These are phyloP conservation scores for Harpegnathos saltator DNA, from an alignment of 1,140 invertebrate genomes.

Conservation along the genomic window DNA sequence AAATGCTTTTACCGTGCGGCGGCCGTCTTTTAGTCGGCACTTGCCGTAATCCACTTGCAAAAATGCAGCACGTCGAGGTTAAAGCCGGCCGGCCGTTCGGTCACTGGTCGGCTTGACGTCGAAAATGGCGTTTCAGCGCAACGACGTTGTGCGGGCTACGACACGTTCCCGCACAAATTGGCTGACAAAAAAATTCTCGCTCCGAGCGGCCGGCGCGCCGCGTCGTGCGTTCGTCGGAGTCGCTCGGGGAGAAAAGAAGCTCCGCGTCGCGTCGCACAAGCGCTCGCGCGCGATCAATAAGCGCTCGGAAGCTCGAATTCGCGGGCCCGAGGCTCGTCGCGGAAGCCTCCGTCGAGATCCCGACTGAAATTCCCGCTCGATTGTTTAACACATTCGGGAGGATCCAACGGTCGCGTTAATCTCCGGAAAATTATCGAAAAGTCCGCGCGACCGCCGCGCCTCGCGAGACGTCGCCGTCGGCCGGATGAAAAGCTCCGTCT, in stretches of 20 bases:
- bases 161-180: constrained; percentile 49
- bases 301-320: no score
- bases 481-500: no score
- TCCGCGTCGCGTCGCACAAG: background rate
- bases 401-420: no score
- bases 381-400: no score
- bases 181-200: constrained; percentile 40
- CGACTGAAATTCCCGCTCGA: no score
- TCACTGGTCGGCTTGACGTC: constrained; percentile 30
- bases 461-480: no score
- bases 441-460: no score
- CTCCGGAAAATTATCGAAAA: no score
- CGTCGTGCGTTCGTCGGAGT: background rate
- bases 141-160: constrained; percentile 28
- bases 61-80: constrained; percentile 22
- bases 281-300: no score
- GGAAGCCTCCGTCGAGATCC: no score
- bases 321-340: no score
- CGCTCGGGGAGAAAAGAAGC: background rate
- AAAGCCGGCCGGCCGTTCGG: background rate
- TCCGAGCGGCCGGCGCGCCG: background rate
- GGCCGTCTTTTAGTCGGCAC: constrained; percentile 44
- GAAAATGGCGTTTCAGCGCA: constrained; percentile 45
- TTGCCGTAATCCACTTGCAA: constrained; percentile 62
- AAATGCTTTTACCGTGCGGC: constrained; percentile 58